Conservation (phyloP, 2,113 vertebrate genomes). For the Mionectes macconnelli region DNA sequence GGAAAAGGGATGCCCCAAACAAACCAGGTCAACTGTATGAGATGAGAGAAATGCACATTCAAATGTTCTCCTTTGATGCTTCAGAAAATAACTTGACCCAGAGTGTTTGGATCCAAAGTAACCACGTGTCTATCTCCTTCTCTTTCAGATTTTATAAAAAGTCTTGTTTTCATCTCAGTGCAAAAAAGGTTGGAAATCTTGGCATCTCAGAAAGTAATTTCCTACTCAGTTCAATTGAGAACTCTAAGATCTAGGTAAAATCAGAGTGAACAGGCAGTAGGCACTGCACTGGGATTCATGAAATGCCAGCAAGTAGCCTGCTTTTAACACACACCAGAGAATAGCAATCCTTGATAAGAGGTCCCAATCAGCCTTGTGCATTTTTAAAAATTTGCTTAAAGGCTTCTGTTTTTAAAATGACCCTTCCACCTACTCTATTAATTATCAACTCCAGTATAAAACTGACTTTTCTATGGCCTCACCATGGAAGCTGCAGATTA, state of each 20-base stretch:
- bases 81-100: neutral
- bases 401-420: slow-evolving; percentile 41
- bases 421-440: slow-evolving; percentile 53
- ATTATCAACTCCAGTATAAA: slow-evolving; percentile 43
- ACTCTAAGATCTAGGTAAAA: slow-evolving; percentile 5
- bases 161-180: neutral
- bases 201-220: neutral
- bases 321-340: slow-evolving; percentile 26
- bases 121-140: neutral
- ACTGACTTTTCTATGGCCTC: slow-evolving; percentile 8
- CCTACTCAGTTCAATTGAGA: neutral
- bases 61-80: neutral
- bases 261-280: neutral
- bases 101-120: neutral
- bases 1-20: neutral
- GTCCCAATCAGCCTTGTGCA: neutral
- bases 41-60: neutral
- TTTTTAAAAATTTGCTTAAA: slow-evolving; percentile 22
- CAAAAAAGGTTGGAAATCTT: neutral
- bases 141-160: neutral
- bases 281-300: neutral
- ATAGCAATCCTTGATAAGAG: slow-evolving; percentile 18
- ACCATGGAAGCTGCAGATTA: slow-evolving; percentile 23
- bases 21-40: neutral
- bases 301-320: slow-evolving; percentile 6